Base-by-base conservation (phyloP, 2,888 invertebrate genomes). In the Cinara cedri region DNA sequence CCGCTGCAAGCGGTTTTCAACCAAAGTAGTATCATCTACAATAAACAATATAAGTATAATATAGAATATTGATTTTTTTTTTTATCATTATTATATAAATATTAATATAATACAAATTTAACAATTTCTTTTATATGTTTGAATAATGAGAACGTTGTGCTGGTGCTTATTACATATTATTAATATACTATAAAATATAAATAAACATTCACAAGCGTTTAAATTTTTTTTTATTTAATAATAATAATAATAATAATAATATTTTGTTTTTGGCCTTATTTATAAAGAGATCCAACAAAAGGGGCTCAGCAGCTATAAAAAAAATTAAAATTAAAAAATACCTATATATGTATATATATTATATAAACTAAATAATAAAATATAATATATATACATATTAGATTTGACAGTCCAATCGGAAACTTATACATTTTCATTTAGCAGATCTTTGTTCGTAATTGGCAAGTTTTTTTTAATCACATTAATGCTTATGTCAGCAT, bases 1-100 rank as follows among this genome's bases (percentile, higher is more conserved):
- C 70, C 78, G 78, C 78, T 42, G 78, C 60, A 70, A 78, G 70
- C 78, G 78, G 78, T 70, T 78, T 21, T 78, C 78, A 78, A 70
- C 60, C 70, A 78, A 62, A 78, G 49, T 49, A 11, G 57, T 60
- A 70, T 6, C 78, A 78, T 78, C 78, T 78, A 78, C 70, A 78
- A 78, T 70, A 66, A 76, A 76, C 66, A 78, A 78, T 78, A 78
- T 70, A 49, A 68, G n/a, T 42, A 51, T 34, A 34, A 34, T 34
- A 34, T 70, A 78, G 57, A 78, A 78, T 70, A 51, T 70, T 68
- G 26, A 55, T 14, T 44, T 75, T 34, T 66, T 46, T 54, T 65
- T 55, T 54, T 46, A 3, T 21, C 26, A 34, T 44, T n/a, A 26
- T 55, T 49, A 34, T 16, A 76, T 63, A n/a, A 63, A 75, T 75